Percentiles rank a stretch among this genome's conserved stretches.
Conservation (phyloP, 2,113 vertebrate genomes). For the Pseudorhombus dupliciocellatus region DNA sequence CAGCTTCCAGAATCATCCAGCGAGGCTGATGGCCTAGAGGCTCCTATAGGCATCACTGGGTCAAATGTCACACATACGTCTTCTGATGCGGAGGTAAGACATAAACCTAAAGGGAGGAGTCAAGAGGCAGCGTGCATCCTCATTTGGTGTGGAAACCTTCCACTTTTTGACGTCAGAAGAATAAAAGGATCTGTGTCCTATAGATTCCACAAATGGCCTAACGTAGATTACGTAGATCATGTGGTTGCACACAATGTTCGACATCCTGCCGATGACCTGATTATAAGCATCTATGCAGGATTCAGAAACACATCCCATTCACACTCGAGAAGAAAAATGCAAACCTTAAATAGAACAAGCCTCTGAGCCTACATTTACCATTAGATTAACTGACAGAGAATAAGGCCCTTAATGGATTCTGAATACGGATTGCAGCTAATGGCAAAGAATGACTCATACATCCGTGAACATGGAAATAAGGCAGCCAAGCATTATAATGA, state of each 20-base stretch:
- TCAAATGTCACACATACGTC: conserved; percentile 19
- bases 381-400: conserved; percentile 14
- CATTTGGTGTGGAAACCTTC: neutral
- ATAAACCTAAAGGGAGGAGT: neutral
- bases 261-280: conserved; percentile 44
- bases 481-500: conserved; percentile 30
- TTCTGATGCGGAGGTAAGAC: neutral
- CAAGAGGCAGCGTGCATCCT: conserved; percentile 3
- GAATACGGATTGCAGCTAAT: conserved; percentile 39
- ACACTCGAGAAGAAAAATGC: conserved; percentile 20
- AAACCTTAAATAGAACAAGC: conserved; percentile 22
- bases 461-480: conserved; percentile 33
- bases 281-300: conserved; percentile 43
- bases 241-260: conserved; percentile 22
- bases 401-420: conserved; percentile 53
- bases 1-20: conserved; percentile 53
- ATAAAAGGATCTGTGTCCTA: neutral
- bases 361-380: conserved; percentile 28
- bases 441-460: conserved; percentile 52
- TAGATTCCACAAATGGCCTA: conserved; percentile 21
- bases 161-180: neutral
- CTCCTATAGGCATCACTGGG: conserved; percentile 6
- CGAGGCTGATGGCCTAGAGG: conserved; percentile 2
- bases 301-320: conserved; percentile 20
- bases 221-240: conserved; percentile 44